Percentiles rank a stretch among this genome's conserved stretches.
Conservation (phyloP, 1,140 invertebrate species). For the Drosophila tsacasi region DNA sequence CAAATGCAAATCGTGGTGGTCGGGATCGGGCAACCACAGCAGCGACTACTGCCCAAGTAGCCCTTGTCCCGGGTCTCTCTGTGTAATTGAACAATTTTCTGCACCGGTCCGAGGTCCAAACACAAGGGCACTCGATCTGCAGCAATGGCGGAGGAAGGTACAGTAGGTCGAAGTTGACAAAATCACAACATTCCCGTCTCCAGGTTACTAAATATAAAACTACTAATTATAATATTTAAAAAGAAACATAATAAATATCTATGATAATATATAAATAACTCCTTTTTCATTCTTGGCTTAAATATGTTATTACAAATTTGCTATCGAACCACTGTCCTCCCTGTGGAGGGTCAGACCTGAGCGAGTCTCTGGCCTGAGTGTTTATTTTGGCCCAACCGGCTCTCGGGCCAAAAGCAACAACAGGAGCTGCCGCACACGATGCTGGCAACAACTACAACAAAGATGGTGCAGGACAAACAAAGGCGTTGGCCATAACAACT, state of each 20-base stretch:
- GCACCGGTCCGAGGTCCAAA: constrained; percentile 49
- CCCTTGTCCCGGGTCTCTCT: constrained; percentile 51
- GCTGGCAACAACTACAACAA: constrained; percentile 49
- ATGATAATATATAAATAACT: neutral
- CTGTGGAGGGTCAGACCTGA: constrained; percentile 47
- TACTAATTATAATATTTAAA: rapidly evolving
- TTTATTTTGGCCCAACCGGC: constrained; percentile 80
- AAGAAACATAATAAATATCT: no score
- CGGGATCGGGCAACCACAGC: neutral
- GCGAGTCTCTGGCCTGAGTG: constrained; percentile 50
- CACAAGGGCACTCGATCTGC: constrained; percentile 24
- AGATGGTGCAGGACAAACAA: constrained; percentile 69
- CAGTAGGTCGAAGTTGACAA: constrained; percentile 6
- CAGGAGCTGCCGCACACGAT: constrained; percentile 72
- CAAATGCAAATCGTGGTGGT: constrained; percentile 69
- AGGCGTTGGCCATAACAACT: constrained; percentile 82
- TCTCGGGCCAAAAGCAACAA: constrained; percentile 49
- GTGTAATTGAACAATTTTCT: constrained; percentile 82
- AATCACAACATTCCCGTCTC: no score
- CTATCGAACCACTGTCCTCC: constrained; percentile 38
- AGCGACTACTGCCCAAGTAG: constrained; percentile 12
- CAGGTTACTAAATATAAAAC: neutral
- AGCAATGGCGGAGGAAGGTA: constrained; percentile 56
- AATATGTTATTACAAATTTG: no score
- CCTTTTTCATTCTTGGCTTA: neutral